Evolutionary conservation across 2,113 vertebrate species (phyloP).

Genomic region (Anser brachyrhynchus): DNA sequence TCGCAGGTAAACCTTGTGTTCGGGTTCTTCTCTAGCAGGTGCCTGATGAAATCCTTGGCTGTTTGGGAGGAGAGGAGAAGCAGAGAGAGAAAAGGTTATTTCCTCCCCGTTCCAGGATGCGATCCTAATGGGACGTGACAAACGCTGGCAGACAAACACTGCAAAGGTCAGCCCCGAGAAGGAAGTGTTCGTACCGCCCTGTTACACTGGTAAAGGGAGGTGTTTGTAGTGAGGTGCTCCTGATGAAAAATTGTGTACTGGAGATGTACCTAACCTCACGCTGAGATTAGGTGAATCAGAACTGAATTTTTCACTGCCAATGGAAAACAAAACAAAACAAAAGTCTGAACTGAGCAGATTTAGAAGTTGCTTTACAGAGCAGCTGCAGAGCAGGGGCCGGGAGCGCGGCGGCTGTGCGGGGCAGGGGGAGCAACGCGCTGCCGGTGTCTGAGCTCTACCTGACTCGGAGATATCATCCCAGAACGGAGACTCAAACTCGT

Average conservation of each 20-base stretch:
- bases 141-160: not conserved
- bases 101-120: rapidly evolving
- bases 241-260: not conserved
- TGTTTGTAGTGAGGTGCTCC: not conserved
- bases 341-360: not conserved
- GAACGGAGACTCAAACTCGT: conserved; percentile 91
- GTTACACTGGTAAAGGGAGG: rapidly evolving
- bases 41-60: conserved; percentile 93
- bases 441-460: conserved; percentile 66
- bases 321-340: not conserved
- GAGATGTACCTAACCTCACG: not conserved
- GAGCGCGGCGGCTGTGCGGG: rapidly evolving
- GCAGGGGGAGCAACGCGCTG: too few relatives aligned
- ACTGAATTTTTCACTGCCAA: not conserved
- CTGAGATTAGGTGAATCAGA: not conserved
- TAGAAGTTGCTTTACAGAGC: not conserved
- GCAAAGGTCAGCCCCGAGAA: not conserved
- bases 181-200: rapidly evolving
- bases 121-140: rapidly evolving
- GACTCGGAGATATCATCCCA: conserved; percentile 95
- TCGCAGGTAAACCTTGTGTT: conserved; percentile 86
- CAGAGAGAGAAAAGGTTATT: not conserved
- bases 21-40: conserved; percentile 89
- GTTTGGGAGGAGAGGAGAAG: conserved; percentile 28
- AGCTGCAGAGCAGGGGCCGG: not conserved